Conservation (phyloP, 2,797 vertebrate species). For the Valencia hispanica region DNA sequence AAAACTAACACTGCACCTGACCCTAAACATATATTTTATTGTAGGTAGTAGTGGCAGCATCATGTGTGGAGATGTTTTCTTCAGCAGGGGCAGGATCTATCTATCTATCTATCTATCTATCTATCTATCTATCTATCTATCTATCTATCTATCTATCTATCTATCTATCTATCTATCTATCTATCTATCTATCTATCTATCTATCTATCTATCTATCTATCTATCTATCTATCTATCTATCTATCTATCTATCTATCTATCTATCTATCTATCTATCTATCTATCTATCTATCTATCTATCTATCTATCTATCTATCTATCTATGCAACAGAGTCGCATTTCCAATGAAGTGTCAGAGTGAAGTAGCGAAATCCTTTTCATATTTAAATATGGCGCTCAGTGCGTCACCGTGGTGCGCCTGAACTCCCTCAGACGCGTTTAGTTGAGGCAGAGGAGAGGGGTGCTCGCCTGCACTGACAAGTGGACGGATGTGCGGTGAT, state of each 20-base stretch:
- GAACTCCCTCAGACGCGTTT: constrained; percentile 9
- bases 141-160: constrained; percentile 8
- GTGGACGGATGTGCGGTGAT: constrained; percentile 55
- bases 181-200: constrained; percentile 5
- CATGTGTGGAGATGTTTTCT: too few relatives aligned
- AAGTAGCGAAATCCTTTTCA: background rate
- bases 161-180: background rate
- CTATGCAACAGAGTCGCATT: background rate
- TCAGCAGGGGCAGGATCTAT: background rate
- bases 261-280: background rate
- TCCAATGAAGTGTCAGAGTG: background rate
- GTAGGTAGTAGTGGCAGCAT: too few relatives aligned
- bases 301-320: background rate
- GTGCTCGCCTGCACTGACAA: constrained; percentile 60
- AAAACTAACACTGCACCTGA: too few relatives aligned
- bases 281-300: constrained; percentile 4
- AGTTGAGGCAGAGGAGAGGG: constrained; percentile 18
- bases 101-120: background rate
- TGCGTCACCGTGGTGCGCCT: constrained; percentile 59
- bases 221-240: background rate
- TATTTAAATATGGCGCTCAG: constrained; percentile 53
- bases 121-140: constrained; percentile 3
- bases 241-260: too few relatives aligned
- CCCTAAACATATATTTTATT: too few relatives aligned
- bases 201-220: constrained; percentile 3